These are phyloP conservation scores for Crocuta crocuta DNA, from an alignment of 2,113 vertebrate species.

Conservation along the genomic window DNA sequence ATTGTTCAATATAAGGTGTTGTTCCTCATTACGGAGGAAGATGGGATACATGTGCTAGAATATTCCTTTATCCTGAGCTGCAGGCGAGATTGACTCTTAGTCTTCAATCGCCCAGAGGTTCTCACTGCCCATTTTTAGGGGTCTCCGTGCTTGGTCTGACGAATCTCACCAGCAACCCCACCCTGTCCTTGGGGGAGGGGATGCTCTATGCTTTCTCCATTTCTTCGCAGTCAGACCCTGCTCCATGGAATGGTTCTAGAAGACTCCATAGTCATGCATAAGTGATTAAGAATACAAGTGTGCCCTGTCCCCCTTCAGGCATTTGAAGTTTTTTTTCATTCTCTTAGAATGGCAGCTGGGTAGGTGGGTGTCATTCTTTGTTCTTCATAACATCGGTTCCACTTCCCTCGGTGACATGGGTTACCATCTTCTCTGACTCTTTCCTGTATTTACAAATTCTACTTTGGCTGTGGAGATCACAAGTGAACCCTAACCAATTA, in stretches of 20 bases:
- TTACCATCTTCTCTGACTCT: not conserved
- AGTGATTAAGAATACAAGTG: not conserved
- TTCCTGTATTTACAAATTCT: not conserved
- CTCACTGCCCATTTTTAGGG: not conserved
- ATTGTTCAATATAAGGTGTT: not conserved
- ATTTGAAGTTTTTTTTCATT: not conserved
- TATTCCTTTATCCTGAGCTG: not conserved
- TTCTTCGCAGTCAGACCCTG: not conserved
- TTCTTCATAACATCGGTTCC: not conserved
- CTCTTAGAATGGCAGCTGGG: not conserved
- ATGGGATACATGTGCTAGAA: accelerated
- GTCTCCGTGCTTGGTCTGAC: not conserved
- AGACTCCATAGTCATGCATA: not conserved
- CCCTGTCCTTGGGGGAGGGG: not conserved
- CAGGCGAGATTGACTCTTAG: accelerated
- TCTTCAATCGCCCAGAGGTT: not conserved
- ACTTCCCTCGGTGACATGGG: not conserved
- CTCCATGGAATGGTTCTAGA: not conserved
- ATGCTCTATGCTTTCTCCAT: too few species aligned
- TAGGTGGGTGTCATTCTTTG: not conserved
- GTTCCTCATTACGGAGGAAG: not conserved
- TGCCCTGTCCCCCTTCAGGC: accelerated
- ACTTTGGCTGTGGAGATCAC: not conserved
- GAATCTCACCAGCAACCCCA: accelerated
- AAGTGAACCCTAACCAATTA: not conserved